Percentiles rank a stretch among this genome's conserved stretches.
Evolutionary conservation across 1,140 invertebrate species (phyloP).

Genomic region (Diorhabda carinulata): DNA sequence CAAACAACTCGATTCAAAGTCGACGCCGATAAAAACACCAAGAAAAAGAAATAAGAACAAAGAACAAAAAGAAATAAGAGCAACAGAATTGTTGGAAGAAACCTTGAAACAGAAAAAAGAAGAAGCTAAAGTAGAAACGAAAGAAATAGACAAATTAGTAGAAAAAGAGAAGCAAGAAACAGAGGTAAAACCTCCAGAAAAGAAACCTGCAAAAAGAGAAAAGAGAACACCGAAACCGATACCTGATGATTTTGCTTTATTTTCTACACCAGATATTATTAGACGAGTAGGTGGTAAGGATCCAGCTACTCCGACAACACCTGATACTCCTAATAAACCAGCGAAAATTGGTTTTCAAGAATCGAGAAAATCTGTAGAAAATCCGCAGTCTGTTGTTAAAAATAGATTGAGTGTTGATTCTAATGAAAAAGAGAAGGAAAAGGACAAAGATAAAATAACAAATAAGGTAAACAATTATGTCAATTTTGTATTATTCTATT

Average conservation of each 20-base stretch:
- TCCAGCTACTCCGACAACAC: conserved; percentile 42
- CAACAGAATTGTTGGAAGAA: conserved; percentile 13
- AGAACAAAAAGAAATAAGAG: conserved; percentile 18
- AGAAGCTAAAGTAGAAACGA: conserved; percentile 41
- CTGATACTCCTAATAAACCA: conserved; percentile 35
- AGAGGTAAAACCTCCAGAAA: conserved; percentile 32
- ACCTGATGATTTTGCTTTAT: conserved; percentile 63
- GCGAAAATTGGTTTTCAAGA: conserved; percentile 38
- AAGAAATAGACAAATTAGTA: conserved; percentile 44
- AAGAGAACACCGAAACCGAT: conserved; percentile 63
- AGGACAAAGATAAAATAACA: conserved; percentile 10
- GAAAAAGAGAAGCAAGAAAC: conserved; percentile 28
- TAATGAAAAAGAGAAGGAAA: conserved; percentile 25
- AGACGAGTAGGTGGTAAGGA: conserved; percentile 58
- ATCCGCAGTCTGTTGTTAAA: conserved; percentile 23
- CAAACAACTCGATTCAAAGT: conserved; percentile 29
- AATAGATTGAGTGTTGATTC: conserved; percentile 29
- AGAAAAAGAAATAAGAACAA: conserved; percentile 15
- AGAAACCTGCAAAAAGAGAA: conserved; percentile 58
- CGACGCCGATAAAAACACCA: conserved; percentile 19
- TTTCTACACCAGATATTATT: conserved; percentile 75
- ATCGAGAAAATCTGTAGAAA: conserved; percentile 37
- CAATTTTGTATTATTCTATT: no score
- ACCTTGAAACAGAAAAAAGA: conserved; percentile 22
- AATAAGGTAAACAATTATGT: no score